Base-by-base conservation (phyloP, 2,888 invertebrate genomes). In the Lithophane socia region DNA sequence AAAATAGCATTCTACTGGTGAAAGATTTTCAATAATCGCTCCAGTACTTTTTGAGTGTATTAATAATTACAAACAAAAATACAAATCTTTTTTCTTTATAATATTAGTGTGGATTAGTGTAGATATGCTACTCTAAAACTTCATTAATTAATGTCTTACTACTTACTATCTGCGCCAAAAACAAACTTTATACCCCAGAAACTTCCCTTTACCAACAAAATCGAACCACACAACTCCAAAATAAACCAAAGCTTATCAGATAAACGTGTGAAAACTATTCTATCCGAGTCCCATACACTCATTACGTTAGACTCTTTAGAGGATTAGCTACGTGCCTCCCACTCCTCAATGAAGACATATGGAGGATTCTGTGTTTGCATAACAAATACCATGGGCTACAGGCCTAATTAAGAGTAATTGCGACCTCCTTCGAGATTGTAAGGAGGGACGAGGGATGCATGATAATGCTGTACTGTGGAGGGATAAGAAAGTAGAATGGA, bases 341-440 rank as follows among this genome's bases (percentile, higher is more conserved):
- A 47, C 70, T 79, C 75, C 75, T 77, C 87, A 94, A 94, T 93
- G 93, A 94, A 94, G 94, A 94, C 92, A 87, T 90, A 94, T 94
- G 90, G 92, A 81, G 86, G 90, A 90, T 86, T 90, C 88, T 84
- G 86, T 91, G 91, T 93, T 93, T 94, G 94, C 93, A 94, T 94
- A 92, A 92, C 93, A 94, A 94, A 94, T 91, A 90, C 90, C 87
- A 90, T 90, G 81, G 90, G 88, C 91, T 88, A 90, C 87, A 87
- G 85, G 85, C 87, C 90, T 94, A 95, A 95, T 95, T 94, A 93
- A 93, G 94, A 95, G 92, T 95, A 94, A 95, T 95, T 94, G 94
- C 92, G 87, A 88, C 86, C 89, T 91, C 91, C 91, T 91, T 87
- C 75, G 90, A 88, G 90, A 86, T 86, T 81, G 72, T 77, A 82